Percentiles rank a stretch among this genome's conserved stretches.
Conservation (phyloP, 1,140 invertebrate genomes). For the Drosophila paulistorum region DNA sequence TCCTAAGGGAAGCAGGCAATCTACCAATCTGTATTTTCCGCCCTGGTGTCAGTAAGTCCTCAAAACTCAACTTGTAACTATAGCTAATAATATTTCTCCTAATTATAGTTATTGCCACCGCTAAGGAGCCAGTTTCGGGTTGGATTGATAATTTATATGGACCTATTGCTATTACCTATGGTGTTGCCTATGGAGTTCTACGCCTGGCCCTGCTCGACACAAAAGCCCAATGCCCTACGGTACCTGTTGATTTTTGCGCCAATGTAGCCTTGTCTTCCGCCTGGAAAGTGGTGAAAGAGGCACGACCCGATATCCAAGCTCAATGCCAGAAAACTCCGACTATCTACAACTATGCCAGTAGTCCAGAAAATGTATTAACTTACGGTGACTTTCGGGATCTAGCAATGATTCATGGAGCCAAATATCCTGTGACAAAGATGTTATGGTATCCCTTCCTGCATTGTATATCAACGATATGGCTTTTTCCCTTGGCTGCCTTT, state of each 20-base stretch:
- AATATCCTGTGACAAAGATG: constrained; percentile 7
- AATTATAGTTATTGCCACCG: constrained; percentile 89
- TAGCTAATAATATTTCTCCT: not conserved
- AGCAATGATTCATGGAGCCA: not conserved
- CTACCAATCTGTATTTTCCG: constrained; percentile 9
- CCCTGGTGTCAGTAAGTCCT: constrained; percentile 3
- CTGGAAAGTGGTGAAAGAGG: not conserved
- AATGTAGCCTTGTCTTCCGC: not conserved
- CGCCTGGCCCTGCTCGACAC: constrained; percentile 42
- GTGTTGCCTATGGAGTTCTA: constrained; percentile 89
- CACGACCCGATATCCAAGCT: constrained; percentile 79
- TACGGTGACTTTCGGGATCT: constrained; percentile 8
- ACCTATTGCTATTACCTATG: constrained; percentile 89
- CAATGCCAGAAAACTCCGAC: constrained; percentile 20
- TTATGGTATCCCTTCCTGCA: constrained; percentile 13
- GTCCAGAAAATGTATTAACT: not conserved
- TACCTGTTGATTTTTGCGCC: constrained; percentile 8
- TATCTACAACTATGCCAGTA: constrained; percentile 1
- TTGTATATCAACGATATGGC: constrained; percentile 1
- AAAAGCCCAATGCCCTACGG: not conserved
- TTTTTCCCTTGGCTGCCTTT: constrained; percentile 6
- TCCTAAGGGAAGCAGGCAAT: not conserved
- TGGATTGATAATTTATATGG: constrained; percentile 97
- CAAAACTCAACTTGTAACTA: not conserved
- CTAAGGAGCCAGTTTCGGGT: constrained; percentile 87